These are phyloP conservation scores for Noctilio leporinus DNA, from an alignment of 2,113 vertebrate species.

Conservation along the genomic window DNA sequence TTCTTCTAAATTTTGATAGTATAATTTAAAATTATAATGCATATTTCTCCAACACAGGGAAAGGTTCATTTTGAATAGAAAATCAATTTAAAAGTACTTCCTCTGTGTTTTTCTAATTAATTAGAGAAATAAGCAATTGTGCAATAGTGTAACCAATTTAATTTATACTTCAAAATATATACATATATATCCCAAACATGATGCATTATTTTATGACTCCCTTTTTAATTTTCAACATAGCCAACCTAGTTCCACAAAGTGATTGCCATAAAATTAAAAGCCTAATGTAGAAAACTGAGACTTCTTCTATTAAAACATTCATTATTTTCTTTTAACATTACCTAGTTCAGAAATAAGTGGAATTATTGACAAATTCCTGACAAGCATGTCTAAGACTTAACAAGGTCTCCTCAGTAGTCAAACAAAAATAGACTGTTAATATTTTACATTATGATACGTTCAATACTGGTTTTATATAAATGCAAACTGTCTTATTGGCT, in stretches of 20 bases:
- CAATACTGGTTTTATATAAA: neutral
- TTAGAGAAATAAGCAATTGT: neutral
- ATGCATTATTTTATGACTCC: neutral
- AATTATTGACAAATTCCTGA: neutral
- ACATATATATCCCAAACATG: neutral
- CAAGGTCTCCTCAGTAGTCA: neutral
- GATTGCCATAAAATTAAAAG: neutral
- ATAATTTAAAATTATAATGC: slow-evolving; percentile 45
- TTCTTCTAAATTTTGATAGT: slow-evolving; percentile 2
- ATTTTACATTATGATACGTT: neutral
- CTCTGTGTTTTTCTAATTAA: neutral
- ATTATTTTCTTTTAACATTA: neutral
- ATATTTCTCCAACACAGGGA: neutral
- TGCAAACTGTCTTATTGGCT: neutral
- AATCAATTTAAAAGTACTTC: slow-evolving; percentile 32
- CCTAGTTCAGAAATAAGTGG: neutral
- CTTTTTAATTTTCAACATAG: slow-evolving; percentile 7
- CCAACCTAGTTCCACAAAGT: neutral
- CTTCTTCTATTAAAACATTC: neutral
- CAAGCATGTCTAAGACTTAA: neutral
- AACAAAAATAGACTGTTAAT: slow-evolving; percentile 2
- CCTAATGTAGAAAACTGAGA: neutral
- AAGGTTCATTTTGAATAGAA: neutral
- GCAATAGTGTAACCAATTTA: neutral
- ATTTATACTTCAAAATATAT: slow-evolving; percentile 3